Base-by-base conservation (phyloP, 2,888 invertebrate species). In the Drosophila incognita region DNA sequence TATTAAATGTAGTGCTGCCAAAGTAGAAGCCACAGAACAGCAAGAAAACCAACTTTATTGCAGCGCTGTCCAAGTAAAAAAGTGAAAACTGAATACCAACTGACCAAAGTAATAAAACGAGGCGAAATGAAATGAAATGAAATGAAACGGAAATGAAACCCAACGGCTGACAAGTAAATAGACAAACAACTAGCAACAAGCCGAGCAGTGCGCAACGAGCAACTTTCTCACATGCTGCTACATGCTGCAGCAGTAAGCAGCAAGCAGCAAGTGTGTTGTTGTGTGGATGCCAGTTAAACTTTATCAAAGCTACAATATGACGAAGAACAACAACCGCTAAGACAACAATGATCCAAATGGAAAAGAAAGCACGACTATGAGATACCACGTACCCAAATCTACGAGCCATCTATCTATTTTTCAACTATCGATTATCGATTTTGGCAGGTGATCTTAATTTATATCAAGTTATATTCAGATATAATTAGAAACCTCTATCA, bases 121-220 rank as follows among this genome's bases (percentile, higher is more conserved):
- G 83, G 81, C 69, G 79, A 87, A 87, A 81, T 40, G 40, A 64
- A 82, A 85, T 77, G 59, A 29, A 29, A 29, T 29, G 29, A 64
- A 84, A 88, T 89, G 90, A 82, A 87, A 87, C 89, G 87, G 90
- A 90, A 87, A 89, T 87, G 87, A 90, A 87, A 87, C 87, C 85
- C 74, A 87, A 87, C 85, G 87, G 87, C 90, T 86, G 81, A 89
- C 77, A 80, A 90, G 85, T 77, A 87, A 90, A 90, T 79, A 89
- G 87, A 87, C 84, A 86, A 88, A 90, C 81, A 88, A 84, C 76
- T 76, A 57, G 77, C 83, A 69, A 74, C 73, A 76, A 70, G 87
- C 58, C 85, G 82, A 65, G 36, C 60, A 76, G 70, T 21, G 21
- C 68, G 76, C 53, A 36, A 54, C 68, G 78, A 76, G 61, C 59